phyloP scores from a whole-genome alignment of 1,140 invertebrate genomes.

The Oedothorax gibbosus region DNA sequence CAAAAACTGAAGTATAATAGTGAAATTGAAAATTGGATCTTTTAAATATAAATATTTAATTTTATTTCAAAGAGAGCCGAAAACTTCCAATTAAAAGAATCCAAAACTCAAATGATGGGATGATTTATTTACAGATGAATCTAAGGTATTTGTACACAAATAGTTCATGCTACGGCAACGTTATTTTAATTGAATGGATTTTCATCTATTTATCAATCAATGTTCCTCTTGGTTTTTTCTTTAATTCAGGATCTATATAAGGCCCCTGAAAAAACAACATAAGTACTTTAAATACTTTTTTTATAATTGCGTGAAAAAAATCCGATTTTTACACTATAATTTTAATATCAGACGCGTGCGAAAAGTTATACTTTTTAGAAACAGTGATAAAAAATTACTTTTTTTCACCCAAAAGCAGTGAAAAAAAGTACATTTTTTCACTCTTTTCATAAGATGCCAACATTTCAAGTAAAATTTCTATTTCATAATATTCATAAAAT shows the following conservation, averaged over 20 bases:
- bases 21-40: not conserved
- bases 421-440: too few relatives aligned
- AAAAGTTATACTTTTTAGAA: too few relatives aligned
- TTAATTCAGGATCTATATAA: slow-evolving; percentile 52
- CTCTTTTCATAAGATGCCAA: too few relatives aligned
- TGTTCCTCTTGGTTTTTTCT: slow-evolving; percentile 62
- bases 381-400: too few relatives aligned
- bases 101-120: not conserved
- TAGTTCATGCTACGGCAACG: not conserved
- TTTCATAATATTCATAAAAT: too few relatives aligned
- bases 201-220: slow-evolving; percentile 56
- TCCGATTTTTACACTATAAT: too few relatives aligned
- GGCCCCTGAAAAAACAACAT: slow-evolving; percentile 22
- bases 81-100: too few relatives aligned
- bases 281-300: not conserved
- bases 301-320: too few relatives aligned
- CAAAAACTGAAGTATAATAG: not conserved
- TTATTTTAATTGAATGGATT: not conserved
- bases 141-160: not conserved
- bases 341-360: too few relatives aligned
- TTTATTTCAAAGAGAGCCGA: not conserved
- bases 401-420: too few relatives aligned
- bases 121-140: slow-evolving; percentile 5
- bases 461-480: too few relatives aligned
- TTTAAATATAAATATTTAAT: not conserved